These are phyloP conservation scores for Rhincodon typus DNA, from an alignment of 2,797 vertebrate genomes.

Conservation along the genomic window DNA sequence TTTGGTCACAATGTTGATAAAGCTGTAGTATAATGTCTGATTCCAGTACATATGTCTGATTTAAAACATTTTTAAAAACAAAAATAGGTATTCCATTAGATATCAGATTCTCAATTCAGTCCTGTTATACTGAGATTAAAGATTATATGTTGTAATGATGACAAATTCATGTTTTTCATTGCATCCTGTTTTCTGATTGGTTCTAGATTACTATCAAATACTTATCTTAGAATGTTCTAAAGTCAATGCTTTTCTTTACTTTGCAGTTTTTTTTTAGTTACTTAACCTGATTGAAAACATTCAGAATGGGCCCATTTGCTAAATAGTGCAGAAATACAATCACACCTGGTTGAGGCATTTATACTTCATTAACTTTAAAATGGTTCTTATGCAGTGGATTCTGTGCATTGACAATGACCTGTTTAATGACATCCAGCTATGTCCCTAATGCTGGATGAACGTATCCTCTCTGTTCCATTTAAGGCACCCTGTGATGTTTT, in stretches of 20 bases:
- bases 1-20: background rate
- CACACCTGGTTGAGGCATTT: background rate
- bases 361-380: background rate
- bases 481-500: background rate
- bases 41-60: background rate
- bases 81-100: background rate
- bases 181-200: background rate
- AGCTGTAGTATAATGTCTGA: background rate
- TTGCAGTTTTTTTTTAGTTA: background rate
- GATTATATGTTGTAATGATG: background rate
- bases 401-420: background rate
- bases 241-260: background rate
- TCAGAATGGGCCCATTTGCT: background rate
- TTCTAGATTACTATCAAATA: background rate
- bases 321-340: slow-evolving; percentile 1
- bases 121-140: too few species aligned
- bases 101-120: background rate
- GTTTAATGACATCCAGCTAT: background rate
- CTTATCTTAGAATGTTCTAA: background rate
- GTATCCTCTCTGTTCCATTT: background rate
- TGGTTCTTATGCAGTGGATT: background rate
- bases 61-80: background rate
- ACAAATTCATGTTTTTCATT: background rate
- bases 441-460: background rate
- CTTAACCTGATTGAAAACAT: background rate